phyloP scores from a whole-genome alignment of 1,140 invertebrate genomes.

The Epicauta chinensis region DNA sequence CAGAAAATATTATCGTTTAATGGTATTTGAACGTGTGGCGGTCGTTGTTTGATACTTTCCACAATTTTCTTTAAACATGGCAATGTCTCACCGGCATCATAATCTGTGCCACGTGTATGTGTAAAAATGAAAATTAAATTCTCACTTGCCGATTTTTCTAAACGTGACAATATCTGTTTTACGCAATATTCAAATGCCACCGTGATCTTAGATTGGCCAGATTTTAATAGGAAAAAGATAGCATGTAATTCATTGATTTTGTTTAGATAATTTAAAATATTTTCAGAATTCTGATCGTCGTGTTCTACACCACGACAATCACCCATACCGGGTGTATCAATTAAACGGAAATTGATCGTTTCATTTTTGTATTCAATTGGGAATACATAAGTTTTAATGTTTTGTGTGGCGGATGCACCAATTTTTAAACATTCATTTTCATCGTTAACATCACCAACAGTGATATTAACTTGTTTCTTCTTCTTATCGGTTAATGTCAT shows the following conservation, averaged over 20 bases:
- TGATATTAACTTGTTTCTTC: constrained; percentile 20
- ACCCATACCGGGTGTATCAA: constrained; percentile 36
- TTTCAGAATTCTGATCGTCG: constrained; percentile 35
- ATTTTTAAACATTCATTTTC: constrained; percentile 29
- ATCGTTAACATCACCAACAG: constrained; percentile 24
- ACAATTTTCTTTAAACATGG: constrained; percentile 19
- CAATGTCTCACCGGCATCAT: constrained; percentile 30
- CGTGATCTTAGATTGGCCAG: constrained; percentile 26
- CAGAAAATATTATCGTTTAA: constrained; percentile 31
- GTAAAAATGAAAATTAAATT: constrained; percentile 39
- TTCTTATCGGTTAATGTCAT: constrained; percentile 23
- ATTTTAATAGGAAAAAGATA: constrained; percentile 33
- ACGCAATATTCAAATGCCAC: constrained; percentile 35
- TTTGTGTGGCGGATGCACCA: constrained; percentile 35
- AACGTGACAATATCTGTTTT: constrained; percentile 30
- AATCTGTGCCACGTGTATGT: constrained; percentile 29
- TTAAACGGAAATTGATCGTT: constrained; percentile 26
- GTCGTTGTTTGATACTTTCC: constrained; percentile 21
- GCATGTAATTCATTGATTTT: constrained; percentile 31
- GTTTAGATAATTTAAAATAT: constrained; percentile 33
- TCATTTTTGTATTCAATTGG: constrained; percentile 16
- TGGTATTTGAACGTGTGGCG: constrained; percentile 25
- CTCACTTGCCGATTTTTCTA: constrained; percentile 32
- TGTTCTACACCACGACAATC: constrained; percentile 33
- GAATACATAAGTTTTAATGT: constrained; percentile 34